Conservation (phyloP, 2,113 vertebrate genomes). For the Elachura formosa region DNA sequence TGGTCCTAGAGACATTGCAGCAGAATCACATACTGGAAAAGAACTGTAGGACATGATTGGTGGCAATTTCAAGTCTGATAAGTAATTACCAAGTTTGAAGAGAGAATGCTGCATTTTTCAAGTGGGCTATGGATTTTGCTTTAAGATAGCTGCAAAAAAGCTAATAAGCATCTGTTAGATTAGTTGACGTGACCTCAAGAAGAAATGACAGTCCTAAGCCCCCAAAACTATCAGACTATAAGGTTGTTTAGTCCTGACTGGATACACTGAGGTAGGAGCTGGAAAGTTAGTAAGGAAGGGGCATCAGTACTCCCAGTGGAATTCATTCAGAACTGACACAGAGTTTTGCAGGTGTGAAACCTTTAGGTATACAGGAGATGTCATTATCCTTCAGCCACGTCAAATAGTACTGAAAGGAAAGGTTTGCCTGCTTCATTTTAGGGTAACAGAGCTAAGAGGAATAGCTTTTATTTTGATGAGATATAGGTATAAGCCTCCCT, state of each 20-base stretch:
- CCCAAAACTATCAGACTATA: background rate
- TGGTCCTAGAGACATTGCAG: background rate
- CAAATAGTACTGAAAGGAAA: background rate
- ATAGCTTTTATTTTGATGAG: background rate
- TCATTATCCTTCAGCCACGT: background rate
- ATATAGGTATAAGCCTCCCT: background rate
- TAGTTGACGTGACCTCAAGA: background rate
- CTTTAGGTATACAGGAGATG: background rate
- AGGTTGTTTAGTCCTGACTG: background rate
- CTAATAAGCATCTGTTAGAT: background rate
- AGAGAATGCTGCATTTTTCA: background rate
- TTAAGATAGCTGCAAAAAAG: background rate
- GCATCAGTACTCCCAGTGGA: background rate
- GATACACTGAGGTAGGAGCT: background rate
- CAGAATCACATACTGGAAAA: background rate
- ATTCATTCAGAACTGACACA: background rate
- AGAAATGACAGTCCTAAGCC: background rate
- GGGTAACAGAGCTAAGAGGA: background rate
- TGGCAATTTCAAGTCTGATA: background rate
- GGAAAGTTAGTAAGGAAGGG: background rate
- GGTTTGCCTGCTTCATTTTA: background rate
- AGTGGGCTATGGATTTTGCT: background rate
- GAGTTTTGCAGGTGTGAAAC: background rate
- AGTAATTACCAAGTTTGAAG: background rate
- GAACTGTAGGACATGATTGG: background rate